Base-by-base conservation (phyloP, 2,113 vertebrate genomes). In the Spea multiplicata region DNA sequence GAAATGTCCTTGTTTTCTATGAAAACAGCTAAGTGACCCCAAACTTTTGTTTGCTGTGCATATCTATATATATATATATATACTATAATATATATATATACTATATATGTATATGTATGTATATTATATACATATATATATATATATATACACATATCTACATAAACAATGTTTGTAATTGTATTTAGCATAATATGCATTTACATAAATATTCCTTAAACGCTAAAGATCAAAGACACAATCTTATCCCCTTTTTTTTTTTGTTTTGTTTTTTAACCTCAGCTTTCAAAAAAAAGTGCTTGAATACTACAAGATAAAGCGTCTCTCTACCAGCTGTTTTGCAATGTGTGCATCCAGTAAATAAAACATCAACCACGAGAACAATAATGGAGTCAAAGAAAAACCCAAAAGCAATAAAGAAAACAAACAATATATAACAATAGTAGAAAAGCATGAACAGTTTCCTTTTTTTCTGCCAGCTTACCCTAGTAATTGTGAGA, bases 181-280 rank as follows among this genome's bases (percentile, higher is more conserved):
- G 86, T 91, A 30, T 89, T 87, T 88, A 95, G 91, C 89, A 91
- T 92, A 94, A 93, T 92, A 93, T 95, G 73, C 71, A 95, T 94
- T 93, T 94, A 96, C 94, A 96, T 91, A 93, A 94, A 94, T 92
- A 93, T 90, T 93, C 91, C 93, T 94, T 94, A 94, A 93, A 92
- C 91, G 91, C 91, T 94, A 92, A 91, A 88, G 87, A 93, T 93
- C 92, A 91, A 92, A 92, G 91, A 94, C 92, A 91, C 91, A 91
- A 92, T 87, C 88, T 89, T 87, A 88, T 83, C 86, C 88, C 85
- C 85, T 89, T 88, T 90, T 91, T 12, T 52, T n/a, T 52, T 52
- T 73, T 57, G 57, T 74, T 80, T 66, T 53, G 55, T 79, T 66
- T 62, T 83, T 82, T 78, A 44, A 84, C 82, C 88, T 90, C 87